A percentile compares a stretch with the other conserved stretches of the same genome.
phyloP scores from a whole-genome alignment of 1,140 invertebrate genomes.

The Samia ricini region DNA sequence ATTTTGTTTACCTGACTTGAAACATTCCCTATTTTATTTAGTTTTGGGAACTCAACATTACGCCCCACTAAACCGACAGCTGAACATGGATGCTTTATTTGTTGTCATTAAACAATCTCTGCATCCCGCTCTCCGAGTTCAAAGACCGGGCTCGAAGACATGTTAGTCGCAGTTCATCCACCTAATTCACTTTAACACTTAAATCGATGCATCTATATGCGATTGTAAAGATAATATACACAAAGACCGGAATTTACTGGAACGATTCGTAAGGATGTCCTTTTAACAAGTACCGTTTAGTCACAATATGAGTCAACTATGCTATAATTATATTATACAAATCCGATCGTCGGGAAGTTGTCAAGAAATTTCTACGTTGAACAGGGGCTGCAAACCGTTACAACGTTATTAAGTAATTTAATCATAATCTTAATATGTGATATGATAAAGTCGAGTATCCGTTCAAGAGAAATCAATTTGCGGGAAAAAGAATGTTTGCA shows the following conservation, averaged over 20 bases:
- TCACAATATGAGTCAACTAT: slow-evolving; percentile 11
- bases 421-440: background rate
- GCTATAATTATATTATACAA: slow-evolving; percentile 8
- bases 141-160: slow-evolving; percentile 44
- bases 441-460: background rate
- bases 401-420: background rate
- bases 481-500: too few species aligned
- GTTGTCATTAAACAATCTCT: slow-evolving; percentile 39
- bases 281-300: slow-evolving; percentile 10
- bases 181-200: slow-evolving; percentile 29
- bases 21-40: slow-evolving; percentile 37
- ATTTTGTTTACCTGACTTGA: slow-evolving; percentile 40
- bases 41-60: background rate
- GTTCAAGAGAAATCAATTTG: too few species aligned
- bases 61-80: slow-evolving; percentile 46
- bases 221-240: slow-evolving; percentile 21
- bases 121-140: slow-evolving; percentile 44
- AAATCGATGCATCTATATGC: background rate
- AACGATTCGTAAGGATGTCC: slow-evolving; percentile 29
- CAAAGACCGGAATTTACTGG: slow-evolving; percentile 29
- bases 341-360: background rate
- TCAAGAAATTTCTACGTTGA: background rate
- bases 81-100: slow-evolving; percentile 51
- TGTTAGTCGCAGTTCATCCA: slow-evolving; percentile 34
- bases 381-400: background rate